Evolutionary conservation across 2,797 vertebrate genomes (phyloP).

Genomic region (Phrynocephalus forsythii): DNA sequence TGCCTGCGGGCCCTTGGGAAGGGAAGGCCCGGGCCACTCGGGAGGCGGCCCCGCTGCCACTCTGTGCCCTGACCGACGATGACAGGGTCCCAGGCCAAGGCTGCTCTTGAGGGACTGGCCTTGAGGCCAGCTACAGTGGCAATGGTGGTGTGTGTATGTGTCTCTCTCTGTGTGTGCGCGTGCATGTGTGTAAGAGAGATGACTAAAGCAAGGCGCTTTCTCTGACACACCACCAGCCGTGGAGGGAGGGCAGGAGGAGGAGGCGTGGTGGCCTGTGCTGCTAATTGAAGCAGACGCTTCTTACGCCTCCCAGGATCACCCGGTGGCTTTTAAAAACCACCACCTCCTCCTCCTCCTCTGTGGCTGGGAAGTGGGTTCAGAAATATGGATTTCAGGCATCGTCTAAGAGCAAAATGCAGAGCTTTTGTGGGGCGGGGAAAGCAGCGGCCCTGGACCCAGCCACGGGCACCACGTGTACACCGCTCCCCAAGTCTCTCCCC

Average conservation of each 20-base stretch:
- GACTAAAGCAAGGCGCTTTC: not conserved
- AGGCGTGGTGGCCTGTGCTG: not conserved
- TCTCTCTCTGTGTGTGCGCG: too few relatives aligned
- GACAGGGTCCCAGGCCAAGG: conserved; percentile 46
- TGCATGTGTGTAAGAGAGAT: not conserved
- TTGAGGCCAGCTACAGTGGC: not conserved
- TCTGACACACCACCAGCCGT: not conserved
- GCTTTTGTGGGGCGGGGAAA: not conserved
- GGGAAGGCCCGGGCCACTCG: conserved; percentile 61
- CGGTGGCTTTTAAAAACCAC: not conserved
- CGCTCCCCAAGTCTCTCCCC: too few relatives aligned
- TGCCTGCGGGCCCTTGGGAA: conserved; percentile 39
- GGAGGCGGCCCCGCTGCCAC: conserved; percentile 72
- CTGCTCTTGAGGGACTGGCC: conserved; percentile 15
- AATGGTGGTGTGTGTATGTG: accelerated
- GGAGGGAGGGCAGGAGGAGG: not conserved
- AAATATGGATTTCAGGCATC: not conserved
- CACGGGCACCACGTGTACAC: too few relatives aligned
- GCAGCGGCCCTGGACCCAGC: not conserved
- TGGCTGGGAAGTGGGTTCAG: too few relatives aligned
- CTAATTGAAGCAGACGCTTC: conserved; percentile 25
- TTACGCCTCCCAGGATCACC: not conserved
- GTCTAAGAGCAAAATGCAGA: too few relatives aligned
- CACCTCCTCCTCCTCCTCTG: too few relatives aligned
- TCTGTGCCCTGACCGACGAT: conserved; percentile 63